Percentiles rank a stretch among this genome's conserved stretches.
These are phyloP conservation scores for Rachycentron canadum DNA, from an alignment of 2,797 vertebrate genomes.

Conservation along the genomic window DNA sequence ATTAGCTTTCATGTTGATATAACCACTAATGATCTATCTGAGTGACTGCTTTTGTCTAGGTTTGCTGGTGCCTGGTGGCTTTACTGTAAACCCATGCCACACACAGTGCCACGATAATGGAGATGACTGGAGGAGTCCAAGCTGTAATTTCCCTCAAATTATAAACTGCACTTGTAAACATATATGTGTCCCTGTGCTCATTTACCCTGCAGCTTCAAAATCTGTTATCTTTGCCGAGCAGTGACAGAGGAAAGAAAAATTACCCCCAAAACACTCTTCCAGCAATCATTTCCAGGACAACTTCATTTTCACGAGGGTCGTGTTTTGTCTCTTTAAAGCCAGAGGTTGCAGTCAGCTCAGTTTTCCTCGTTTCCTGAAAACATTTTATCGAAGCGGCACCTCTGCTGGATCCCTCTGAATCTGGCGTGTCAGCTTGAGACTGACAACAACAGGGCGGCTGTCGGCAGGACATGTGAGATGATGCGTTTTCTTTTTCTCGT, in stretches of 20 bases:
- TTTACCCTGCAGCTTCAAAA: conserved; percentile 33
- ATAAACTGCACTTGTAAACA: conserved; percentile 56
- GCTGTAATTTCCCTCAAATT: conserved; percentile 68
- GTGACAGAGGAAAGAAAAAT: conserved; percentile 35
- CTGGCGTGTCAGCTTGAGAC: conserved; percentile 63
- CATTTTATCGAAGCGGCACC: conserved; percentile 65
- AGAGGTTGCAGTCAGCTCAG: conserved; percentile 50
- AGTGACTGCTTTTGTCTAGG: conserved; percentile 64
- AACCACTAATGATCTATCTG: conserved; percentile 74
- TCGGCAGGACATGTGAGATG: conserved; percentile 53
- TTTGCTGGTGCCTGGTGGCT: conserved; percentile 62
- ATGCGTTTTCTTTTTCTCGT: conserved; percentile 44
- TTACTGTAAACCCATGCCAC: conserved; percentile 58
- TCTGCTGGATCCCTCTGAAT: conserved; percentile 59
- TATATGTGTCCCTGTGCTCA: conserved; percentile 8
- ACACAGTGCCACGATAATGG: conserved; percentile 54
- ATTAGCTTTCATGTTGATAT: conserved; percentile 73
- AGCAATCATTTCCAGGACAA: conserved; percentile 28
- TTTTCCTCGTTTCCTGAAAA: conserved; percentile 64
- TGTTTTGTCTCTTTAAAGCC: conserved; percentile 52
- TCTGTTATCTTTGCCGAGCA: conserved; percentile 19
- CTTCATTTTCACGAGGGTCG: conserved; percentile 52
- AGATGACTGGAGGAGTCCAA: conserved; percentile 35
- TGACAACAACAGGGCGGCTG: conserved; percentile 70
- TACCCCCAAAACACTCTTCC: conserved; percentile 12